Percentiles rank a stretch among this genome's conserved stretches.
These are phyloP conservation scores for Thymelicus sylvestris DNA, from an alignment of 2,888 invertebrate species.

Conservation along the genomic window DNA sequence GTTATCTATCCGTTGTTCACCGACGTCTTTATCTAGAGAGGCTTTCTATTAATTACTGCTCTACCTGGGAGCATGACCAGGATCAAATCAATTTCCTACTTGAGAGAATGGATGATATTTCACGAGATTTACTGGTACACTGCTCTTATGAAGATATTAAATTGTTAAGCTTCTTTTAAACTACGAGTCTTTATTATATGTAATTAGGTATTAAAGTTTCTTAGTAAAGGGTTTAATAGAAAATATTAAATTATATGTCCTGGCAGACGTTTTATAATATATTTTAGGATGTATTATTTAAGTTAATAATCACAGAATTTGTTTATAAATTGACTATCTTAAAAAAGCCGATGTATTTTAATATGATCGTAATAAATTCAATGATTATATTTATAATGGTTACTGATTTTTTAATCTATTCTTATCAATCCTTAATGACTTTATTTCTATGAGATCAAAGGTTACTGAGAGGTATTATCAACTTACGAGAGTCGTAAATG, in stretches of 20 bases:
- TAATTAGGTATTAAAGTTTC: no score
- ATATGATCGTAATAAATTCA: no score
- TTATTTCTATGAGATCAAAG: not conserved
- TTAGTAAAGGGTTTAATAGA: no score
- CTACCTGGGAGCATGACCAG: conserved; percentile 11
- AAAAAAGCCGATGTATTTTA: no score
- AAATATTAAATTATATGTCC: no score
- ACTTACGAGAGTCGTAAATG: conserved; percentile 1
- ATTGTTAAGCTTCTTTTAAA: not conserved
- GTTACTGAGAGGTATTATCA: not conserved
- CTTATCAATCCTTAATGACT: not conserved
- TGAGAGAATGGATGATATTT: not conserved
- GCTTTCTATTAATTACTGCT: conserved; percentile 35
- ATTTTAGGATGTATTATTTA: no score
- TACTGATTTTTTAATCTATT: no score
- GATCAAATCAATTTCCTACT: conserved; percentile 6
- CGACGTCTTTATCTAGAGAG: conserved; percentile 35
- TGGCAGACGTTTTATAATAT: no score
- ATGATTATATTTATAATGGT: no score
- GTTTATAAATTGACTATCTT: no score
- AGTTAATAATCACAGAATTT: no score
- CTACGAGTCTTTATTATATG: no score
- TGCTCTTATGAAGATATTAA: not conserved
- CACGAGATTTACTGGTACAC: not conserved
- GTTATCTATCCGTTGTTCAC: conserved; percentile 31